Conservation (phyloP, 2,797 vertebrate species). For the Chrysolophus pictus region DNA sequence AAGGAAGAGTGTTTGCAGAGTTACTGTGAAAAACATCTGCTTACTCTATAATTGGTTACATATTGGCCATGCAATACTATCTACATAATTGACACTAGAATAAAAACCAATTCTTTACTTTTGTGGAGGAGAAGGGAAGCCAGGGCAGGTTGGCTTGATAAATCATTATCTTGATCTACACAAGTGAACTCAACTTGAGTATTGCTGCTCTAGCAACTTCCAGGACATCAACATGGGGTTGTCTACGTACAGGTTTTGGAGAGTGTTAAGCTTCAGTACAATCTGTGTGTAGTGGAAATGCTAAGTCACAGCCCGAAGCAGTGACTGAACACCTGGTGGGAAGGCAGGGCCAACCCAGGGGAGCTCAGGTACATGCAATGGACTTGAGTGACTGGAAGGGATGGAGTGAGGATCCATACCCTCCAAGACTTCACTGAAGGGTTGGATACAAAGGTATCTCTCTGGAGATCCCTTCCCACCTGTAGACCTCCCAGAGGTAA, state of each 20-base stretch:
- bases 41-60: background rate
- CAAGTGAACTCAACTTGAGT: background rate
- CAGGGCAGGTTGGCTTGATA: background rate
- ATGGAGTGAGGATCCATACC: no score
- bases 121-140: background rate
- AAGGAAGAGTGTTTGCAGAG: background rate
- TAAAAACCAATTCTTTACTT: background rate
- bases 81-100: background rate
- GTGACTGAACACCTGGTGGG: no score
- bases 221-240: rapidly evolving
- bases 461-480: no score
- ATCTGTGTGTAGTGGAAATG: background rate
- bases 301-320: no score
- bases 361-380: no score
- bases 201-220: background rate
- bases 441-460: no score
- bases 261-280: background rate
- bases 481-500: no score
- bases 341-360: no score
- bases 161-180: background rate
- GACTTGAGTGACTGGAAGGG: no score
- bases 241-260: background rate
- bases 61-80: background rate
- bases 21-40: background rate
- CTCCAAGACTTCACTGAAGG: no score